Evolutionary conservation across 2,113 vertebrate species (phyloP), one percentile per base, ranked within the genome.

Genomic region (Acanthochromis polyacanthus): DNA sequence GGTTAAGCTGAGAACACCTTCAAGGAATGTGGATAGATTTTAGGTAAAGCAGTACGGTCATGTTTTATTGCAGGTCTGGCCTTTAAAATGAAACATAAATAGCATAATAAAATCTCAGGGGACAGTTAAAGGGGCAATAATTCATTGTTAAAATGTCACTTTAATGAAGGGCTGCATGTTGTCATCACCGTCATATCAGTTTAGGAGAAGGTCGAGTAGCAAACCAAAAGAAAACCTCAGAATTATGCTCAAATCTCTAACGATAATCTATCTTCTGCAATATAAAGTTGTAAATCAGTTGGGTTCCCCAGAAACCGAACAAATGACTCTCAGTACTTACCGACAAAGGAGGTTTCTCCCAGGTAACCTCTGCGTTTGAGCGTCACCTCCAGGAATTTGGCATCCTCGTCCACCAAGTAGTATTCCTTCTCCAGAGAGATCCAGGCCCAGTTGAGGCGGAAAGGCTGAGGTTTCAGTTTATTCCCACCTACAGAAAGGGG

Each of bases 391-490:
- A 97, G 87, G 86, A 95, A 95, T n/a, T 72, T 93, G 40, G 93
- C 93, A 3, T 95, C 96, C 80, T 97, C 96, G 56, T 96, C 94
- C 79, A 97, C 86, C 30, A 95, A 17, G 17, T 95, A 97, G 75
- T 91, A 94, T 53, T 96, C 92, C 83, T 77, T 95, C 89, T 97
- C 96, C 91, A 98, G 72, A 20, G 95, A 96, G 89, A 97, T 95
- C 95, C 96, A 97, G 79, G 96, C 92, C 96, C 97, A 97, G 89
- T 96, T 95, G 38, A 97, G 91, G 38, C 87, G 82, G 86, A 96
- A 97, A 1, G 90, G 85, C 79, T 96, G 95, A 20, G 92, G 93
- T 72, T 93, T 94, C 57, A 96, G 86, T 78, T 94, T 92, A 74
- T 96, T 97, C 82, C 95, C 94, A 50, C 91, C 96, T 97, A 78